A percentile compares a stretch with the other conserved stretches of the same genome.
phyloP scores from a whole-genome alignment of 1,140 invertebrate species.

The Lordiphosa stackelbergi region DNA sequence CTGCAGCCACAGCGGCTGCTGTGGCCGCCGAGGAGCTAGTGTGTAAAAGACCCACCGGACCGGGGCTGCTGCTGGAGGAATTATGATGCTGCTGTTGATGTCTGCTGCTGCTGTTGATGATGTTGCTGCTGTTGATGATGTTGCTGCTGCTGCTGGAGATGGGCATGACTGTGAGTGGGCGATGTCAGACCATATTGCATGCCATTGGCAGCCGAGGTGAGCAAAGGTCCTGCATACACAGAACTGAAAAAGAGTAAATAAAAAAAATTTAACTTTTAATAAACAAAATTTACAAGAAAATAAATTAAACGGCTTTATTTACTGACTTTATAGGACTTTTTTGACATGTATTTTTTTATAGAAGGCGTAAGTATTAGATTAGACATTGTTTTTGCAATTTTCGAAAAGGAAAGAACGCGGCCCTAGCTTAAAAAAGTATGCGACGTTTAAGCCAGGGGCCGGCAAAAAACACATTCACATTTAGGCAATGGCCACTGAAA shows the following conservation, averaged over 20 bases:
- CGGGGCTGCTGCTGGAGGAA: slow-evolving; percentile 51
- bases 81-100: slow-evolving; percentile 57
- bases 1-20: slow-evolving; percentile 17
- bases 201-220: slow-evolving; percentile 61
- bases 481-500: too few species aligned
- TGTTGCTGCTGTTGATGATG: slow-evolving; percentile 49
- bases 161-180: slow-evolving; percentile 55
- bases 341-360: too few species aligned
- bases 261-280: not conserved
- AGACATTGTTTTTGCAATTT: too few species aligned
- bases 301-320: not conserved
- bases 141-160: slow-evolving; percentile 45
- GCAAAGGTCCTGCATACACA: slow-evolving; percentile 61
- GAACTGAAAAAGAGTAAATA: slow-evolving; percentile 43
- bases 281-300: not conserved
- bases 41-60: slow-evolving; percentile 46
- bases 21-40: slow-evolving; percentile 24
- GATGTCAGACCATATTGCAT: slow-evolving; percentile 68
- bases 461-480: too few species aligned
- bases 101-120: slow-evolving; percentile 35
- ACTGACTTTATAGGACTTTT: too few species aligned
- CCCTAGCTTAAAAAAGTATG: too few species aligned
- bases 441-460: too few species aligned
- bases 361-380: too few species aligned
- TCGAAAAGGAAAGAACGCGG: too few species aligned